Evolutionary conservation across 2,888 invertebrate species (phyloP).

Genomic region (Entomobrya multifasciata): DNA sequence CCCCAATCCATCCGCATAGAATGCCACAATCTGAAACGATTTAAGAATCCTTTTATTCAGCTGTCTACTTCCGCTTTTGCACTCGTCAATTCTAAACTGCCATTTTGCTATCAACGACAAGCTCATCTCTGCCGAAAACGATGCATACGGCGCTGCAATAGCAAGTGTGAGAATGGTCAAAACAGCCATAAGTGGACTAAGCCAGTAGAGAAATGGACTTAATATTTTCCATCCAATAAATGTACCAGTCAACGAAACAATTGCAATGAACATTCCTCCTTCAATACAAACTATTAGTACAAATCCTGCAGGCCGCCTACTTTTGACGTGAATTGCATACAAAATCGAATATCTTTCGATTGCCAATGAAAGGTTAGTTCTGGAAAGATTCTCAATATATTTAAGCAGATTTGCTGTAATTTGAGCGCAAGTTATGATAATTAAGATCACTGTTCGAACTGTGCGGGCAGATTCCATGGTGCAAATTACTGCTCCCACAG

Average conservation of each 20-base stretch:
- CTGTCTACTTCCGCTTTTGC: not conserved
- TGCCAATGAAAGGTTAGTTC: no score
- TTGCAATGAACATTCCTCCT: not conserved
- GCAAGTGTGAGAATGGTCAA: not conserved
- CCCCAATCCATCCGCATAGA: not conserved
- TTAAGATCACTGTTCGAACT: not conserved
- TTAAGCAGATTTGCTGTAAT: not conserved
- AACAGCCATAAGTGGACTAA: not conserved
- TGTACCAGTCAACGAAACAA: not conserved
- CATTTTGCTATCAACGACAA: not conserved
- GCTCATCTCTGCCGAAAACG: not conserved
- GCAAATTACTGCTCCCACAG: not conserved
- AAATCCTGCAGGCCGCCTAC: not conserved
- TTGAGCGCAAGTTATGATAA: not conserved
- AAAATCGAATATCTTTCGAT: not conserved
- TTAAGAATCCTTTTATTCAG: not conserved
- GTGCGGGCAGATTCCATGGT: not conserved
- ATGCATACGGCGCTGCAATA: not conserved
- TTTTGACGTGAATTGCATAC: not conserved
- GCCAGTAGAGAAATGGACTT: not conserved
- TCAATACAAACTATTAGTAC: not conserved
- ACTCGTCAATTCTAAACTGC: not conserved
- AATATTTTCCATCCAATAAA: not conserved
- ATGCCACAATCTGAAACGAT: not conserved
- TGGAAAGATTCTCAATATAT: not conserved